phyloP scores from a whole-genome alignment of 92 coral and sea anemone species.

The Parazoanthus darwini region DNA sequence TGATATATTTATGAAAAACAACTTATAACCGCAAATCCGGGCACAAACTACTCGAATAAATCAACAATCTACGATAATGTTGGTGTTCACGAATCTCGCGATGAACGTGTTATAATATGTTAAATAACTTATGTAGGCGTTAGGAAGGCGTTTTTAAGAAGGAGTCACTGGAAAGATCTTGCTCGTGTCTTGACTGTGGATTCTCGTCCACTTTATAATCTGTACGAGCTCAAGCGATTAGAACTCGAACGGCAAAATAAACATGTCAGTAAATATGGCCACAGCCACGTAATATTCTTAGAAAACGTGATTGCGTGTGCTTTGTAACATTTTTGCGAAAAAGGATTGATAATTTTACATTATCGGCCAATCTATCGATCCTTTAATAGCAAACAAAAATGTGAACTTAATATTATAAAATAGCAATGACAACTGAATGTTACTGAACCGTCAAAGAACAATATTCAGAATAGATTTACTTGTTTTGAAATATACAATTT shows the following conservation, averaged over 20 bases:
- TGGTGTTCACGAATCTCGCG: background rate
- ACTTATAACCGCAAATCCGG: background rate
- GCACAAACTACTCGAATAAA: background rate
- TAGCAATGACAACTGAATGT: background rate
- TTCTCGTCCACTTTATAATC: background rate
- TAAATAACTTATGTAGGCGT: conserved; percentile 9
- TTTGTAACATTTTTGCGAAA: background rate
- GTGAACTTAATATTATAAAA: too few relatives aligned
- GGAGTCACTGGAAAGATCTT: background rate
- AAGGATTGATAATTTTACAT: background rate
- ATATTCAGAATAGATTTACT: background rate
- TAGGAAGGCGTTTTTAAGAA: background rate
- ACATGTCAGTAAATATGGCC: background rate
- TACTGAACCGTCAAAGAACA: background rate
- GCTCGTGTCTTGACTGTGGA: background rate
- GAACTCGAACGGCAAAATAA: background rate
- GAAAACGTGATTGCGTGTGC: background rate
- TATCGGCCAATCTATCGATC: background rate
- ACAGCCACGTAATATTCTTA: background rate
- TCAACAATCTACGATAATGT: background rate
- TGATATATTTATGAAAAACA: background rate
- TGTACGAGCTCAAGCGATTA: background rate
- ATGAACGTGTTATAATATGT: background rate
- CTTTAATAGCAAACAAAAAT: too few relatives aligned
- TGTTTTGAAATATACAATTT: too few relatives aligned